Evolutionary conservation across 1,140 invertebrate genomes (phyloP).

Genomic region (Drosophila pandora): DNA sequence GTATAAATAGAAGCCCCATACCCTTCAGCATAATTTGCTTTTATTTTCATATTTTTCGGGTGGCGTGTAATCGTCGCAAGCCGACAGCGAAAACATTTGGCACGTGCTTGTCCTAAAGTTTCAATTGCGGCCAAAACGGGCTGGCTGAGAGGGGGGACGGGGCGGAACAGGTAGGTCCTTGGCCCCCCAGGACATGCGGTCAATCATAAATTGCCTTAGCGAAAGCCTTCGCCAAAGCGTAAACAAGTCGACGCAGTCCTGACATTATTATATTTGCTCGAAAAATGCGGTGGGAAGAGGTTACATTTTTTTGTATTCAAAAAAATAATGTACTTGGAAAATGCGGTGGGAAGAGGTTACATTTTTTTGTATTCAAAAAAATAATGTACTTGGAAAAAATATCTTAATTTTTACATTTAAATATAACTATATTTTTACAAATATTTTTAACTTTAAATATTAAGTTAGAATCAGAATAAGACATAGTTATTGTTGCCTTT

Average conservation of each 20-base stretch:
- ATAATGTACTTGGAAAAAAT: background rate
- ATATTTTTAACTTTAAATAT: too few relatives aligned
- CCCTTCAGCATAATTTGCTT: constrained; percentile 23
- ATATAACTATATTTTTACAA: too few relatives aligned
- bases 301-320: constrained; percentile 15
- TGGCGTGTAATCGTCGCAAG: constrained; percentile 41
- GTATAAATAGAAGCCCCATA: background rate
- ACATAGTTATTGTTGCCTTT: background rate
- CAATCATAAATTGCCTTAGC: constrained; percentile 74
- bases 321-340: constrained; percentile 5
- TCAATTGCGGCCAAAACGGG: constrained; percentile 31
- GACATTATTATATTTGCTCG: constrained; percentile 76
- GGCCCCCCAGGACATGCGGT: constrained; percentile 55
- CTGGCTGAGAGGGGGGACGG: background rate
- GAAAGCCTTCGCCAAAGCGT: constrained; percentile 70
- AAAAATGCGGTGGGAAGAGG: constrained; percentile 36
- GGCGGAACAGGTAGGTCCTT: constrained; percentile 19
- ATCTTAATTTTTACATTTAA: too few relatives aligned
- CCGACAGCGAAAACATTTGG: constrained; percentile 48
- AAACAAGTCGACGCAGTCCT: constrained; percentile 74
- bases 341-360: constrained; percentile 21
- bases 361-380: constrained; percentile 8
- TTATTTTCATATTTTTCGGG: background rate
- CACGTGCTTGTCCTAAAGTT: constrained; percentile 51
- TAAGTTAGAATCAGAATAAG: too few relatives aligned